Base-by-base conservation (phyloP, 2,888 invertebrate species). In the Sinhomidia bicolor region DNA sequence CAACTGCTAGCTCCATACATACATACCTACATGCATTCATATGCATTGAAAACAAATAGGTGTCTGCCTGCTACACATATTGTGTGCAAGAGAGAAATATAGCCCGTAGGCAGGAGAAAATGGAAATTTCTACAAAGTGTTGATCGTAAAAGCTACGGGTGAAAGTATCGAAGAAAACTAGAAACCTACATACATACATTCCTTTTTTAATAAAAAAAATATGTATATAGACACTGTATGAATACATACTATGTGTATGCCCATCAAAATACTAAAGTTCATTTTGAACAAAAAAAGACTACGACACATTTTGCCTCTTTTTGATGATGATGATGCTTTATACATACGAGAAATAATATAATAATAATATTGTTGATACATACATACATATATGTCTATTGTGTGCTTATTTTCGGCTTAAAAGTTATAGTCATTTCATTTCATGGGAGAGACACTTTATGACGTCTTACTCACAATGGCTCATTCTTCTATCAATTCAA, bases 41-140 rank as follows among this genome's bases (percentile, higher is more conserved):
- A 1, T 71, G 12, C 54, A 54, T 51, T 79, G 57, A 7, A 57
- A 4, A 57, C 17, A 57, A 57, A 20, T 4, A 17, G 57, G 20
- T 20, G 20, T 57, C 2, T 47, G 36, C 36, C 2, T 47, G 36
- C 36, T 47, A 17, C 57, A 57, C 32, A 54, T 17, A 57, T 57
- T 20, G 41, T 71, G 51, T 29, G 10, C 10, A 65, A 71, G 6
- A 17, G 20, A 41, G 0, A 6, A 41, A 71, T 44, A 47, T 14
- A 44, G 71, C 71, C 82, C 47, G 20, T n/a, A 83, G 83, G 74
- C 83, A 74, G 20, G 74, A 74, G 76, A 79, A 62, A 79, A 44
- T 81, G 60, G 44, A 65, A 51, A 81, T 26, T 65, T 65, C 29
- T 23, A 26, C 41, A 41, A 51, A 51, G 9, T 51, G 26, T 51